These are phyloP conservation scores for Malurus melanocephalus DNA, from an alignment of 2,113 vertebrate genomes.

Conservation along the genomic window DNA sequence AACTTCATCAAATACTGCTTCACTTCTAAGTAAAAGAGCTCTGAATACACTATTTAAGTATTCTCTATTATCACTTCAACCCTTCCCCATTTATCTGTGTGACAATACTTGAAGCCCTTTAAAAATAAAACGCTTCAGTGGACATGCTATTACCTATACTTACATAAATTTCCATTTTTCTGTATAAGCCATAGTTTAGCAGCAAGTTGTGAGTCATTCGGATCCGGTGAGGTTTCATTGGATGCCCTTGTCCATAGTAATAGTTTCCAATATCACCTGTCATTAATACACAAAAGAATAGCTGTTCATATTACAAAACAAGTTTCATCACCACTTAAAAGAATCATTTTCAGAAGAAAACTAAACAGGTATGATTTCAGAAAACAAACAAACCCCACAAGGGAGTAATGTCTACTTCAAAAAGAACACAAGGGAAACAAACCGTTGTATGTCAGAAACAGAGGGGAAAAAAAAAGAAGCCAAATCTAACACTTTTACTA, in stretches of 20 bases:
- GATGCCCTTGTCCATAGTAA: conserved; percentile 84
- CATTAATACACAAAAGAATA: conserved; percentile 24
- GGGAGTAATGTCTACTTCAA: background rate
- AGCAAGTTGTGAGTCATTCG: conserved; percentile 86
- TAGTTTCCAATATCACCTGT: conserved; percentile 85
- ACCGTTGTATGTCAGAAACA: background rate
- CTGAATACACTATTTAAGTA: background rate
- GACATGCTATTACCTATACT: conserved; percentile 52
- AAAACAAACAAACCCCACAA: background rate
- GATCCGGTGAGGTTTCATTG: conserved; percentile 85
- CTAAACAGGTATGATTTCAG: background rate
- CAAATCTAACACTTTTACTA: background rate
- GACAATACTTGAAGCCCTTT: background rate
- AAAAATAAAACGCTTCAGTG: background rate
- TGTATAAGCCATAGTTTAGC: conserved; percentile 83
- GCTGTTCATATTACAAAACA: background rate
- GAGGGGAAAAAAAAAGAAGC: background rate
- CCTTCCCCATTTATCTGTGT: background rate
- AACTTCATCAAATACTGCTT: background rate
- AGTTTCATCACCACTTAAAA: background rate
- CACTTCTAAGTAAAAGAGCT: background rate
- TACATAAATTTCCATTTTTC: conserved; percentile 88
- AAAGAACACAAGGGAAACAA: background rate
- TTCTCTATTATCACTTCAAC: background rate
- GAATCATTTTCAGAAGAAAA: background rate